These are phyloP conservation scores for Meloidogyne floridensis DNA, from an alignment of 1,140 invertebrate species.

Conservation along the genomic window DNA sequence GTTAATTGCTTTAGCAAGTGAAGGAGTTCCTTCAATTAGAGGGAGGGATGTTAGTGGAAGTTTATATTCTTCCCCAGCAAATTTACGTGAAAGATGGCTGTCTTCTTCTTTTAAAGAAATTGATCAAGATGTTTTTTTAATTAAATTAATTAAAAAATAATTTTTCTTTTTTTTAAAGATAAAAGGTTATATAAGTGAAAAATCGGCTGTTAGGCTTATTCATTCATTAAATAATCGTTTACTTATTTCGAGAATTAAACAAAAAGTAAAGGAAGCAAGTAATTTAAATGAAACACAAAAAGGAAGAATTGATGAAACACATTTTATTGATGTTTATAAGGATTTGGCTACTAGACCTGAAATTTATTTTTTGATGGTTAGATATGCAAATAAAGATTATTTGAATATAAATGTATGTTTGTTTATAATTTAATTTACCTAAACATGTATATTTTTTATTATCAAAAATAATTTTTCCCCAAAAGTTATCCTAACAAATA, in stretches of 20 bases:
- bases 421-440: background rate
- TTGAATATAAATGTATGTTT: slow-evolving; percentile 23
- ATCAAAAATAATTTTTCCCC: background rate
- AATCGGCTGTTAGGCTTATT: slow-evolving; percentile 70
- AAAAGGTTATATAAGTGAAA: slow-evolving; percentile 69
- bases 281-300: slow-evolving; percentile 15
- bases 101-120: slow-evolving; percentile 70
- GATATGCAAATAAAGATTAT: slow-evolving; percentile 72
- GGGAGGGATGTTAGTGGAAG: slow-evolving; percentile 43
- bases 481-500: background rate
- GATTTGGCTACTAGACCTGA: slow-evolving; percentile 73
- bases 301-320: slow-evolving; percentile 70
- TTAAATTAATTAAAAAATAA: background rate
- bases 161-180: slow-evolving; percentile 49
- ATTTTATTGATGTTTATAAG: slow-evolving; percentile 73
- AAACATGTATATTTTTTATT: too few relatives aligned
- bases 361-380: slow-evolving; percentile 73
- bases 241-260: slow-evolving; percentile 68
- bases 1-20: slow-evolving; percentile 60
- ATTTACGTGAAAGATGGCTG: slow-evolving; percentile 68
- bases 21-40: slow-evolving; percentile 35
- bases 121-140: slow-evolving; percentile 57
- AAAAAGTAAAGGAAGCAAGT: slow-evolving; percentile 70
- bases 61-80: slow-evolving; percentile 45
- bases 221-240: slow-evolving; percentile 70